Percentiles rank a stretch among this genome's conserved stretches.
Evolutionary conservation across 2,113 vertebrate species (phyloP).

Genomic region (Pachycephala philippinensis): DNA sequence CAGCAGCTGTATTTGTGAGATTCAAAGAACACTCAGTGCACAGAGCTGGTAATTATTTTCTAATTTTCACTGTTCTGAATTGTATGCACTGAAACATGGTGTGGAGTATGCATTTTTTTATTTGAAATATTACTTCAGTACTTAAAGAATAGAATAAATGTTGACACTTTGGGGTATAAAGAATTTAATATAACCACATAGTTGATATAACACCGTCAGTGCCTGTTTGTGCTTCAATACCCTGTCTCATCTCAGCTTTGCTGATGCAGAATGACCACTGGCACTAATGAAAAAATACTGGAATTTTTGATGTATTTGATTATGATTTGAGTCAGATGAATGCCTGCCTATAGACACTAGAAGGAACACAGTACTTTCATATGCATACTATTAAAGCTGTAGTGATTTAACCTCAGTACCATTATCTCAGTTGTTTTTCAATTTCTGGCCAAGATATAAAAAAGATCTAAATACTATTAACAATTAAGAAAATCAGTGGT

Average conservation of each 20-base stretch:
- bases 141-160: not conserved
- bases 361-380: not conserved
- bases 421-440: not conserved
- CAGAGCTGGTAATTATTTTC: not conserved
- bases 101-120: not conserved
- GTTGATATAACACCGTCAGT: not conserved
- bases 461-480: not conserved
- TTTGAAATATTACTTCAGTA: not conserved
- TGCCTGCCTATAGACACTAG: not conserved
- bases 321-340: not conserved
- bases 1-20: not conserved
- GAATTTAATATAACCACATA: not conserved
- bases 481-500: not conserved
- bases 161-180: not conserved
- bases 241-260: not conserved
- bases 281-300: not conserved
- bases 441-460: not conserved
- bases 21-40: not conserved
- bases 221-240: not conserved
- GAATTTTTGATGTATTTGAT: not conserved
- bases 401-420: not conserved
- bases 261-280: not conserved
- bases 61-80: not conserved
- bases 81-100: not conserved
- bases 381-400: not conserved